Evolutionary conservation across 2,888 invertebrate genomes (phyloP), one percentile per base, ranked within the genome.

Genomic region (Phyllotreta striolata): DNA sequence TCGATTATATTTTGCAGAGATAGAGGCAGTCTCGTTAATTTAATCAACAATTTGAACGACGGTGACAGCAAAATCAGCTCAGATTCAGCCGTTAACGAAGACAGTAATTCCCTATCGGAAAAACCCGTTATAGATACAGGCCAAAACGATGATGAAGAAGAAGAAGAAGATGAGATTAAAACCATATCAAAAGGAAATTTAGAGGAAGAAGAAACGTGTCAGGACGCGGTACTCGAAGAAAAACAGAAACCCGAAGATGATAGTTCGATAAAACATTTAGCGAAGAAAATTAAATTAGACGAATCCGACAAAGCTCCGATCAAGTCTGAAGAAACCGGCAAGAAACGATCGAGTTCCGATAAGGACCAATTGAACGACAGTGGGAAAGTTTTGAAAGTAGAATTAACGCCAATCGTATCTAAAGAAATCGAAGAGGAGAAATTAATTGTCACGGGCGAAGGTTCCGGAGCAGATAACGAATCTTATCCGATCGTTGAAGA

Each of bases 1-100:
- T 55, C 40, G 24, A 55, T 47, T 55, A 51, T 43, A 24, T 49
- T 58, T 46, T 72, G 40, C 68, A 82, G 82, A 64, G 80, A 81
- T 68, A 73, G 94, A 69, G 91, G 91, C 71, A 93, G 93, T 72
- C 84, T 98, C 72, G 89, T 91, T 6, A 87, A 87, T 76, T 85
- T 97, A 39, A 94, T 96, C 78, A 84, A 85, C 46, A 87, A 90
- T 68, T 82, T 95, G 56, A 89, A 88, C 60, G 86, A 85, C 74
- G 91, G 90, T 12, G 91, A 92, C 75, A 87, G 88, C 65, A 86
- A 87, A 64, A 78, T 85, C 65, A 84, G 84, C 38, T 80, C 84
- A 10, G 86, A 87, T 66, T 85, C 86, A 24, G 83, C 86, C 49
- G 84, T 86, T 10, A 88, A 88, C 74, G 88, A 88, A 73, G 88